Conservation (phyloP, 2,113 vertebrate genomes). For the Pseudopodoces humilis region DNA sequence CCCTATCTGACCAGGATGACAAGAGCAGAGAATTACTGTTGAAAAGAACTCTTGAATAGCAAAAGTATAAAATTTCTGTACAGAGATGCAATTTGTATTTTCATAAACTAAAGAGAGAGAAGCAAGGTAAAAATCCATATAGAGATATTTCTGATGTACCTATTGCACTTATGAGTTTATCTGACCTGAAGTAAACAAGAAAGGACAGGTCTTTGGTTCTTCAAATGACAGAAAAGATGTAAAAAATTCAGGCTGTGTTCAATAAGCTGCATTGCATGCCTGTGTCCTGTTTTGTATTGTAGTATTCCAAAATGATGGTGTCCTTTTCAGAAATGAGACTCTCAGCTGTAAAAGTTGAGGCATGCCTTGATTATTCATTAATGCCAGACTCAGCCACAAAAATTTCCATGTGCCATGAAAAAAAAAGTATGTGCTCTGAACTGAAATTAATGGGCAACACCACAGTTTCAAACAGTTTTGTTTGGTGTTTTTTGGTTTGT, state of each 20-base stretch:
- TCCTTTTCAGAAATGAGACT: background rate
- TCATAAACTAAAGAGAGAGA: background rate
- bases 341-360: background rate
- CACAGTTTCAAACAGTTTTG: background rate
- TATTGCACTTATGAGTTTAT: background rate
- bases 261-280: background rate
- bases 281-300: background rate
- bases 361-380: background rate
- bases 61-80: background rate
- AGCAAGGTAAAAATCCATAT: background rate
- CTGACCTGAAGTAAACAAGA: background rate
- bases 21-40: background rate
- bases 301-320: background rate
- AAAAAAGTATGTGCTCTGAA: background rate
- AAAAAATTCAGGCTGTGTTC: background rate
- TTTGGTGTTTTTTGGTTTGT: background rate
- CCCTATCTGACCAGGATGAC: background rate
- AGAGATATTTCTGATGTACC: background rate
- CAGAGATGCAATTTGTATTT: background rate
- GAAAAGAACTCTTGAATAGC: background rate
- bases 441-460: background rate
- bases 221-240: background rate
- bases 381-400: background rate
- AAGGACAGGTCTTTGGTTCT: background rate
- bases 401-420: background rate